phyloP scores from a whole-genome alignment of 2,888 invertebrate genomes.

The Drosophila demipolita region DNA sequence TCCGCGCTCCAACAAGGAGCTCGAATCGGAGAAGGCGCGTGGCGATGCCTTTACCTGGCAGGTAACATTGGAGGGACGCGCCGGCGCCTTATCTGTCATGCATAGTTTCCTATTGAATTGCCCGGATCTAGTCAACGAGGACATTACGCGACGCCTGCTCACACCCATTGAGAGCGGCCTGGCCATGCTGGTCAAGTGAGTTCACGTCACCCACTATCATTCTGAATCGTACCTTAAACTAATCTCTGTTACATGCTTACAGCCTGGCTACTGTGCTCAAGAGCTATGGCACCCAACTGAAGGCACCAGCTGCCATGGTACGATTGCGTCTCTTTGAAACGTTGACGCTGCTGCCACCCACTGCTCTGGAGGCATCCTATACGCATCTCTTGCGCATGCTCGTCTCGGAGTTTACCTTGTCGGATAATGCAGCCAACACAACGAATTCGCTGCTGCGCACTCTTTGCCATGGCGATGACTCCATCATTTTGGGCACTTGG shows the following conservation, averaged over 20 bases:
- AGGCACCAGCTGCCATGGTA: conserved; percentile 97
- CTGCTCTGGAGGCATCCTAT: conserved; percentile 93
- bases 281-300: conserved; percentile 95
- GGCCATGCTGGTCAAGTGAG: conserved; percentile 96
- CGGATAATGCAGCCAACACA: conserved; percentile 96
- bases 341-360: conserved; percentile 90
- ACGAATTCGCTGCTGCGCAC: conserved; percentile 92
- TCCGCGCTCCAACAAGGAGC: conserved; percentile 97
- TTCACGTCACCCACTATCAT: background rate
- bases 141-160: conserved; percentile 94
- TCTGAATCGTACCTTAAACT: background rate
- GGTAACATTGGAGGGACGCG: conserved; percentile 97
- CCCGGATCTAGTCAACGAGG: conserved; percentile 95
- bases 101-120: conserved; percentile 96
- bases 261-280: conserved; percentile 94
- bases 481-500: conserved; percentile 97
- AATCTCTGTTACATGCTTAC: conserved; percentile 12
- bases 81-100: conserved; percentile 98
- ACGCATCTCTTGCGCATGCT: conserved; percentile 95
- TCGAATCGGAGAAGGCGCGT: conserved; percentile 98
- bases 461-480: conserved; percentile 95
- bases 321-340: conserved; percentile 97
- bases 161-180: conserved; percentile 98
- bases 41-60: conserved; percentile 99
- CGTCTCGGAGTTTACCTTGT: conserved; percentile 97